Percentiles rank a stretch among this genome's conserved stretches.
Evolutionary conservation across 1,140 invertebrate species (phyloP).

Genomic region (Pseudomyrmex flavicornis): DNA sequence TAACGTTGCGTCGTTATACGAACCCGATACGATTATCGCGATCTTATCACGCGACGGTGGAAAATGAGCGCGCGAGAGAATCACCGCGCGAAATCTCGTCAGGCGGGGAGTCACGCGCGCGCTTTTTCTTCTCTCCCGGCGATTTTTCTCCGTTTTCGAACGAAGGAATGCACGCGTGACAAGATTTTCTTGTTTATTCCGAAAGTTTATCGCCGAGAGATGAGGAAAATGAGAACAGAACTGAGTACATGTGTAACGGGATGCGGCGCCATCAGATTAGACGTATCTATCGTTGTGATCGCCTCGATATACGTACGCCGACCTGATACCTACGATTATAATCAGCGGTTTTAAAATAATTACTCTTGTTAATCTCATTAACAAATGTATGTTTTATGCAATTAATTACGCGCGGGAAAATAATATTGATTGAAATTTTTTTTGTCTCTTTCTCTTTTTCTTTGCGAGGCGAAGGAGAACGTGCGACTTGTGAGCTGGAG

Average conservation of each 20-base stretch:
- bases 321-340: not conserved
- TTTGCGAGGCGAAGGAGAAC: not conserved
- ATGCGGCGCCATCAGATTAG: not conserved
- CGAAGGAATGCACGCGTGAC: constrained; percentile 21
- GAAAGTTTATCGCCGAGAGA: not conserved
- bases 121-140: not conserved
- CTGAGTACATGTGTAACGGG: not conserved
- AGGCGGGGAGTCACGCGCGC: not conserved
- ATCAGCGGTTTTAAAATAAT: not conserved
- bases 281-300: not conserved
- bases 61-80: constrained; percentile 7
- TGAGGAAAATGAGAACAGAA: not conserved
- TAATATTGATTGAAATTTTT: not conserved
- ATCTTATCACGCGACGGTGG: constrained; percentile 23
- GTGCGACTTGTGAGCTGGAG: not conserved
- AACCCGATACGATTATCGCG: constrained; percentile 23
- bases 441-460: not conserved
- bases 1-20: constrained; percentile 21
- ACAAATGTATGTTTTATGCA: not conserved
- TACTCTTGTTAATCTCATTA: not conserved
- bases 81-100: constrained; percentile 9
- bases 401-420: not conserved
- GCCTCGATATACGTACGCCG: not conserved
- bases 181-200: constrained; percentile 6
- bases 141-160: constrained; percentile 1